These are phyloP conservation scores for Taphrorychus bicolor DNA, from an alignment of 2,888 invertebrate species.

Conservation along the genomic window DNA sequence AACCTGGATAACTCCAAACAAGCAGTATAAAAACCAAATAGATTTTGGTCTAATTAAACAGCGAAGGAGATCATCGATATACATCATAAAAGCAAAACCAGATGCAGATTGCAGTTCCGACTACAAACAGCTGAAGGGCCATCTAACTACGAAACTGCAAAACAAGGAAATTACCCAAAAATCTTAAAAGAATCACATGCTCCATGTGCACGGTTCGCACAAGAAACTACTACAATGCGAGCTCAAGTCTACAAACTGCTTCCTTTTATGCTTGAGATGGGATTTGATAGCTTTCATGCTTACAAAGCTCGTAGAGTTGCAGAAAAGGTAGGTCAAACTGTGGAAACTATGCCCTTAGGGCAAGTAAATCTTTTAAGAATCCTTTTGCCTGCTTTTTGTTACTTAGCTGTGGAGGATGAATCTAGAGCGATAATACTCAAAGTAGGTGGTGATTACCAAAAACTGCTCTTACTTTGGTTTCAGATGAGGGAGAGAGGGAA, in stretches of 20 bases:
- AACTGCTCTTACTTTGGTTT: too few species aligned
- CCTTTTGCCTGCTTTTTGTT: conserved; percentile 88
- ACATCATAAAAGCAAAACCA: too few species aligned
- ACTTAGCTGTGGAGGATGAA: conserved; percentile 90
- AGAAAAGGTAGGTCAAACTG: conserved; percentile 67
- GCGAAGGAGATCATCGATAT: too few species aligned
- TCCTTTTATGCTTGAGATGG: conserved; percentile 80
- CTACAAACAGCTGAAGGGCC: too few species aligned
- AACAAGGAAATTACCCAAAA: too few species aligned
- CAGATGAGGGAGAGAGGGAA: too few species aligned
- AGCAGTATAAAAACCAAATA: too few species aligned
- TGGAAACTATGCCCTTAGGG: conserved; percentile 54
- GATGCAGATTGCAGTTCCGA: too few species aligned
- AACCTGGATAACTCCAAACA: too few species aligned
- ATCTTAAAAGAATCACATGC: too few species aligned
- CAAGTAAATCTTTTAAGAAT: conserved; percentile 77
- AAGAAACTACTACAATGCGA: conserved; percentile 88
- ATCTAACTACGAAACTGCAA: too few species aligned
- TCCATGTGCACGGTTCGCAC: conserved; percentile 91
- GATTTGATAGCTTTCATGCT: conserved; percentile 84
- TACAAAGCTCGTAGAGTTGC: conserved; percentile 71
- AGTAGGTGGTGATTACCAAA: conserved; percentile 79
- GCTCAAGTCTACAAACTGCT: conserved; percentile 81
- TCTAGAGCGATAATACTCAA: conserved; percentile 81
- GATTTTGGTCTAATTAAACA: too few species aligned